Evolutionary conservation across 2,113 vertebrate genomes (phyloP).

Genomic region (Xiphophorus hellerii): DNA sequence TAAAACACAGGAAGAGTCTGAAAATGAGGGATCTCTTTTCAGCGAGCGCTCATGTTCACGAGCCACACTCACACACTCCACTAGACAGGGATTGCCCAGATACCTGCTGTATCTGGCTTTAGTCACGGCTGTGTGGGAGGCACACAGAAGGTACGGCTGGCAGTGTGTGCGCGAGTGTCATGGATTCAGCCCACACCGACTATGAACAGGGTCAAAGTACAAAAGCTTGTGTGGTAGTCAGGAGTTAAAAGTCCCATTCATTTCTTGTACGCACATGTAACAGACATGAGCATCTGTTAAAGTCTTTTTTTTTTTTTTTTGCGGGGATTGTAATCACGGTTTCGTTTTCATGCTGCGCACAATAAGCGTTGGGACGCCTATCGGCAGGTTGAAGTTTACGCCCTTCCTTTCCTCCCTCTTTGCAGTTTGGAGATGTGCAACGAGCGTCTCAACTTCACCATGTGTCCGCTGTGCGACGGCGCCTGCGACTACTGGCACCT

Average conservation of each 20-base stretch:
- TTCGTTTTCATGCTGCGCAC: background rate
- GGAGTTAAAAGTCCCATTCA: slow-evolving; percentile 51
- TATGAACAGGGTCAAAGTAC: slow-evolving; percentile 51
- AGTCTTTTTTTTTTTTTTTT: background rate
- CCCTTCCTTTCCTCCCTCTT: background rate
- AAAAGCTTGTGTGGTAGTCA: slow-evolving; percentile 26
- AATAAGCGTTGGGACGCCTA: background rate
- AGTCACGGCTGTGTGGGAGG: slow-evolving; percentile 62
- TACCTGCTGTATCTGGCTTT: slow-evolving; percentile 65
- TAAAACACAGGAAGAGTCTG: slow-evolving; percentile 10
- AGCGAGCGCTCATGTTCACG: slow-evolving; percentile 21
- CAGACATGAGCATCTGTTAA: slow-evolving; percentile 10
- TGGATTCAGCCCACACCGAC: slow-evolving; percentile 50
- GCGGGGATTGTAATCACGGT: background rate
- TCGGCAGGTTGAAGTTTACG: background rate
- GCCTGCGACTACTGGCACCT: slow-evolving; percentile 96
- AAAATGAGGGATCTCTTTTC: slow-evolving; percentile 27
- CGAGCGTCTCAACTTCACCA: slow-evolving; percentile 89
- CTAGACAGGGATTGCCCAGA: slow-evolving; percentile 60
- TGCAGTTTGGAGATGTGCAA: slow-evolving; percentile 95
- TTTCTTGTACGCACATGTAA: slow-evolving; percentile 22
- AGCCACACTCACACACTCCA: slow-evolving; percentile 18
- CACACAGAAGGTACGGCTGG: slow-evolving; percentile 55
- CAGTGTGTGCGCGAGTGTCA: slow-evolving; percentile 32
- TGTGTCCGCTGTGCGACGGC: slow-evolving; percentile 97